Base-by-base conservation (phyloP, 2,797 vertebrate genomes). In the Acanthurus lineatus region DNA sequence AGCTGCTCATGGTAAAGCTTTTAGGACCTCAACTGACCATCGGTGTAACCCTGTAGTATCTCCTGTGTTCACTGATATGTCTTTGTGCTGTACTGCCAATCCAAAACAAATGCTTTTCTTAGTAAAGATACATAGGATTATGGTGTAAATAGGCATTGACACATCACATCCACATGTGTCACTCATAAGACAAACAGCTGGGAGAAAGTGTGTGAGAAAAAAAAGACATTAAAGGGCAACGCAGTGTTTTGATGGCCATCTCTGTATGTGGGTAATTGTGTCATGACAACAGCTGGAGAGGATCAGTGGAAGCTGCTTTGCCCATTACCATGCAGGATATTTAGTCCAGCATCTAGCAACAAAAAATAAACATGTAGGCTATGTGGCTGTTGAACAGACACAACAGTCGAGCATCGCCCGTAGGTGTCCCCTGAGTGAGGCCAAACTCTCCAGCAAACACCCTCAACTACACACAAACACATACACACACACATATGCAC, bases 271-370 rank as follows among this genome's bases (percentile, higher is more conserved):
- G 47, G 52, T 77, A 75, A 88, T 89, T 85, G 83, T 82, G 76
- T 87, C 87, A 77, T 73, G 79, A 68, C 85, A 81, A 59, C 92
- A 92, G 93, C 90, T 91, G 91, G 77, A 87, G 73, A 70, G 56
- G 64, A 80, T 91, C 84, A 52, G 25, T 40, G 44, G 53, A 72
- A 86, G 74, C 69, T 57, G 19, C 67, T 81, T 85, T 59, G 25
- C 79, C 53, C 59, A 61, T 80, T 82, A 63, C 79, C 73, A 80
- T 74, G 76, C 78, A 72, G 83, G 82, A 87, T 92, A 91, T 93
- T 92, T 93, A 90, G 73, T 79, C 56, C 53, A 80, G 52, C 47
- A 16, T 83, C 69, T 69, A 59, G 84, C 82, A 87, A 75, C 72
- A 78, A 77, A 91, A 91, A 90, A 92, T 90, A 86, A 92, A 88